phyloP scores from a whole-genome alignment of 2,888 invertebrate species.

The Diploptera punctata region DNA sequence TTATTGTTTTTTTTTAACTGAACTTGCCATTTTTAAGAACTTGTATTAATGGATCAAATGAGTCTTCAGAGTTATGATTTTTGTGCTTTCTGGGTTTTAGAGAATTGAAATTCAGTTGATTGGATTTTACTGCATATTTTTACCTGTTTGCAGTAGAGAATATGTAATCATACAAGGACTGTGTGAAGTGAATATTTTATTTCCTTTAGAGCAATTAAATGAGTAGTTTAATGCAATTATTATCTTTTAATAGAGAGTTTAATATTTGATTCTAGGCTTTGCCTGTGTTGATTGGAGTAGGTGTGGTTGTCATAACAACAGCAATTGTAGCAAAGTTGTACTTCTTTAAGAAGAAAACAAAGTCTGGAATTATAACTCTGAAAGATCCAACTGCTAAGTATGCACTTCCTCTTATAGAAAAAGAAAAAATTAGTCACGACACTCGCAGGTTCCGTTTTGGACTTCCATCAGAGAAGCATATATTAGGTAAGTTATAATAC shows the following conservation, averaged over 20 bases:
- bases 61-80: no score
- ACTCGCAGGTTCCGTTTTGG: conserved; percentile 92
- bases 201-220: neutral
- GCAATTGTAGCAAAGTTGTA: conserved; percentile 65
- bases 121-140: neutral
- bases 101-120: no score
- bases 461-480: conserved; percentile 85
- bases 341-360: conserved; percentile 58
- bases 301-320: conserved; percentile 64
- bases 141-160: neutral
- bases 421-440: conserved; percentile 90
- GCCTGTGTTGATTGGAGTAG: conserved; percentile 67
- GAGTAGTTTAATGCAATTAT: neutral
- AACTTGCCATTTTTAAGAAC: no score
- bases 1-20: no score
- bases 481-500: conserved; percentile 81
- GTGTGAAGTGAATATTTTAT: neutral
- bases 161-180: neutral
- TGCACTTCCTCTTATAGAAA: conserved; percentile 83
- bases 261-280: conserved; percentile 57
- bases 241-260: conserved; percentile 22
- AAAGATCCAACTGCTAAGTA: conserved; percentile 88
- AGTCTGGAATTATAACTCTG: conserved; percentile 65
- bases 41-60: no score
- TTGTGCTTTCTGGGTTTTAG: no score